These are phyloP conservation scores for Aphodius sticticus DNA, from an alignment of 2,888 invertebrate genomes.

Conservation along the genomic window DNA sequence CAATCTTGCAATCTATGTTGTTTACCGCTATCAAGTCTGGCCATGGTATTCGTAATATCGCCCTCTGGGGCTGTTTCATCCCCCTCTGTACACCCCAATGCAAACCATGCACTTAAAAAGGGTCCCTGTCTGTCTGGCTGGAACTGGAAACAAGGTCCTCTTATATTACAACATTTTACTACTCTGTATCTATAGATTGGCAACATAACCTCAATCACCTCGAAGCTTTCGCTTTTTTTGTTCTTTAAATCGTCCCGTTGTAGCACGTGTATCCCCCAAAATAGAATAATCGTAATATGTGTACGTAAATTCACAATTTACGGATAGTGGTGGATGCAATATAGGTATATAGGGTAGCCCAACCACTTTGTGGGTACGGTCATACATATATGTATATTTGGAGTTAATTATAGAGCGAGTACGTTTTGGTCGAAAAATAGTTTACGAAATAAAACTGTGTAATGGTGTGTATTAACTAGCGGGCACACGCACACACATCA, in stretches of 20 bases:
- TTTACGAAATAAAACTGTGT: slow-evolving; percentile 11
- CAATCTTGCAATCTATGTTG: not conserved
- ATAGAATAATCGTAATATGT: not conserved
- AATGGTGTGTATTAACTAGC: slow-evolving; percentile 25
- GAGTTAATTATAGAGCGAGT: slow-evolving; percentile 12
- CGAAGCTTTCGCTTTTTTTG: not conserved
- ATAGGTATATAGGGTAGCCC: slow-evolving; percentile 14
- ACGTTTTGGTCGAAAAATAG: slow-evolving; percentile 19
- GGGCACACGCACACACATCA: slow-evolving; percentile 31
- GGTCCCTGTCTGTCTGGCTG: not conserved
- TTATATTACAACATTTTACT: not conserved
- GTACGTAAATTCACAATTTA: not conserved
- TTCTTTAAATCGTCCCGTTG: not conserved
- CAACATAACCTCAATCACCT: not conserved
- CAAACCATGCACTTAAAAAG: not conserved
- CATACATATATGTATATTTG: slow-evolving; percentile 13
- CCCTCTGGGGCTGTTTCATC: slow-evolving; percentile 13
- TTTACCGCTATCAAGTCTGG: not conserved
- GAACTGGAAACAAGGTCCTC: not conserved
- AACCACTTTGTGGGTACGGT: slow-evolving; percentile 18
- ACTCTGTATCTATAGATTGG: not conserved
- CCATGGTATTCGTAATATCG: not conserved
- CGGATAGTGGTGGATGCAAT: not conserved
- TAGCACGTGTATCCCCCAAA: not conserved
- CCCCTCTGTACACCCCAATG: slow-evolving; percentile 25